Conservation (phyloP, 2,888 invertebrate genomes). For the Hyalella azteca region DNA sequence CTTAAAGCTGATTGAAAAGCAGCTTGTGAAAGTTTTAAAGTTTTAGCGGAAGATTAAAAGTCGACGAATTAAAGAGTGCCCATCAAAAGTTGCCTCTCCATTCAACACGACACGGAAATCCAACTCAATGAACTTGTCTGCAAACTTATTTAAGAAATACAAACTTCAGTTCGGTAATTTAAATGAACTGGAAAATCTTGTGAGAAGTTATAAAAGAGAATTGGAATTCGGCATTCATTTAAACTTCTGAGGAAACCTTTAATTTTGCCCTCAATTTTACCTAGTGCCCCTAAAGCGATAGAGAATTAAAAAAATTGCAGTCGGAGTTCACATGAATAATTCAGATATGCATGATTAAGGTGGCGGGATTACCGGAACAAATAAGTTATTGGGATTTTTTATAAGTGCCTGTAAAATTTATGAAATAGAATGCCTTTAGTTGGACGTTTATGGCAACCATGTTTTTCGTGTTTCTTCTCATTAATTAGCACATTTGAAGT, state of each 20-base stretch:
- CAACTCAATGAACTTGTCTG: neutral
- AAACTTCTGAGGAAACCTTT: neutral
- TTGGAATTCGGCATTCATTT: neutral
- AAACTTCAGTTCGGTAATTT: constrained; percentile 11
- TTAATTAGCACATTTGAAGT: no score
- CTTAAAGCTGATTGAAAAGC: constrained; percentile 2
- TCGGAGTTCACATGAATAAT: no score
- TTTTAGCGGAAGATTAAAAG: neutral
- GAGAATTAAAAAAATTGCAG: no score
- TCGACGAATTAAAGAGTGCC: neutral
- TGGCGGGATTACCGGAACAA: no score
- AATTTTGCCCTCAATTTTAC: neutral
- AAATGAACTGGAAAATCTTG: constrained; percentile 4
- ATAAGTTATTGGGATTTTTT: no score
- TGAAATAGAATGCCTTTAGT: no score
- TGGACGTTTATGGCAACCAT: no score
- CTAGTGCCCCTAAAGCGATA: no score
- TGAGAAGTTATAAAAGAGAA: neutral
- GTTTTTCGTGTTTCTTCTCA: no score
- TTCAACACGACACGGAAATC: constrained; percentile 21
- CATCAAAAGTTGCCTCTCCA: constrained; percentile 26
- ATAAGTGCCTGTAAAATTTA: no score
- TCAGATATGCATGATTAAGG: no score
- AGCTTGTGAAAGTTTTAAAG: constrained; percentile 13
- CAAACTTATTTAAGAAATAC: constrained; percentile 18